These are phyloP conservation scores for Bubo blakistoni DNA, from an alignment of 2,113 vertebrate genomes.

Conservation along the genomic window DNA sequence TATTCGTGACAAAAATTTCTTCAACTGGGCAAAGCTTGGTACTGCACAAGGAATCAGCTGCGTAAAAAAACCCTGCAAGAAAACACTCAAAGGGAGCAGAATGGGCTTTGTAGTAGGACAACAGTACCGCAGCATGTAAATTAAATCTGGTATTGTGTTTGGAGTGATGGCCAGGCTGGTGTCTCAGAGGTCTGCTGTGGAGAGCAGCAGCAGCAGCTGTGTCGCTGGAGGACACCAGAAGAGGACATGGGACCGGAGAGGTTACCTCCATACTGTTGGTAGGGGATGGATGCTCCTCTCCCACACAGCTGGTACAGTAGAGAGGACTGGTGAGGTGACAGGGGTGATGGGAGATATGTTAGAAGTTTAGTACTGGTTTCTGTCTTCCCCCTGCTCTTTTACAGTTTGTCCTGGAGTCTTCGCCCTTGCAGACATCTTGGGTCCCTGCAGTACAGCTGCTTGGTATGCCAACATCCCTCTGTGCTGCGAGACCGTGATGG, in stretches of 20 bases:
- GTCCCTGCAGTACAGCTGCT: neutral
- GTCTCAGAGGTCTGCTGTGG: neutral
- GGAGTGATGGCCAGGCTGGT: neutral
- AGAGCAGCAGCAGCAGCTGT: neutral
- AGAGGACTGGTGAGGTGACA: neutral
- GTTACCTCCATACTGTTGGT: accelerated
- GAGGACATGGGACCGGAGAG: neutral
- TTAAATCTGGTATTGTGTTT: neutral
- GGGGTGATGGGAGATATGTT: neutral
- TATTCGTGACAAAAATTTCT: neutral
- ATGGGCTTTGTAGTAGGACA: neutral
- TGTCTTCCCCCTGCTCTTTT: neutral
- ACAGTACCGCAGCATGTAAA: neutral
- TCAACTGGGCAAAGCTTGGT: neutral
- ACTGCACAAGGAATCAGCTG: neutral
- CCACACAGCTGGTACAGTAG: neutral
- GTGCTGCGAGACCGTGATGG: accelerated
- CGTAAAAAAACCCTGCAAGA: neutral
- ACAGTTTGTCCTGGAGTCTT: neutral
- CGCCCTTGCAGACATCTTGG: neutral
- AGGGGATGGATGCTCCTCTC: neutral
- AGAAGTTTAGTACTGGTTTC: neutral
- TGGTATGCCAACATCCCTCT: neutral
- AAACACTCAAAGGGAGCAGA: neutral
- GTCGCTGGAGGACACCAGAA: neutral